Base-by-base conservation (phyloP, 2,888 invertebrate genomes). In the Eretmocerus hayati region DNA sequence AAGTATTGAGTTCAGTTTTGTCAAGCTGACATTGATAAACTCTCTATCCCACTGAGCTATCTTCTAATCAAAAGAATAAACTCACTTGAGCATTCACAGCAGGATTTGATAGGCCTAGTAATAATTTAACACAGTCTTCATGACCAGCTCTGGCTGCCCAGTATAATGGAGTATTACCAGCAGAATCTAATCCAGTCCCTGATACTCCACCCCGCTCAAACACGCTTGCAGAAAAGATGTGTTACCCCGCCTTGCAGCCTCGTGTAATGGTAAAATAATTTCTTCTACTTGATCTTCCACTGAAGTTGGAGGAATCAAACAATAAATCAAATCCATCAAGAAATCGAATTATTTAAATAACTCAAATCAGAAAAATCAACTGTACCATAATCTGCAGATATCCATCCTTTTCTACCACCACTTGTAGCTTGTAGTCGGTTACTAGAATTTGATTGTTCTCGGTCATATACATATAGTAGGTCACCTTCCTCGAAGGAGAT, bases 81-180 rank as follows among this genome's bases (percentile, higher is more conserved):
- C 8, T 19, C 62, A 72, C 73, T 63, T 70, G 66, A 52, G 68
- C 69, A 62, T 72, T 64, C 13, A 72, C 54, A 11, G 64, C 62
- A 47, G 66, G 58, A 59, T 74, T 75, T 9, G 74, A 67, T 20
- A 73, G 62, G 36, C 64, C 60, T n/a, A 83, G 63, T 13, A 82
- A 66, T 42, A 73, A 67, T 48, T 71, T 63, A 2, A 80, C 69
- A 57, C 80, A 79, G 13, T 78, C 76, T 15, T 75, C 57, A 59
- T 82, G 81, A 2, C 82, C 82, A 26, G 78, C 77, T 61, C 78
- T 76, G n/a, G 78, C 71, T 18, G 81, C 81, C 81, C 83, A 83
- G 62, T 81, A 81, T 6, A 83, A 62, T 5, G 83, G 76, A n/a
- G 80, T 82, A 42, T 79, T 79, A 5, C 81, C 81, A 22, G 81